A percentile compares a stretch with the other conserved stretches of the same genome.
These are phyloP conservation scores for Drosophila triauraria DNA, from an alignment of 1,140 invertebrate genomes.

Conservation along the genomic window DNA sequence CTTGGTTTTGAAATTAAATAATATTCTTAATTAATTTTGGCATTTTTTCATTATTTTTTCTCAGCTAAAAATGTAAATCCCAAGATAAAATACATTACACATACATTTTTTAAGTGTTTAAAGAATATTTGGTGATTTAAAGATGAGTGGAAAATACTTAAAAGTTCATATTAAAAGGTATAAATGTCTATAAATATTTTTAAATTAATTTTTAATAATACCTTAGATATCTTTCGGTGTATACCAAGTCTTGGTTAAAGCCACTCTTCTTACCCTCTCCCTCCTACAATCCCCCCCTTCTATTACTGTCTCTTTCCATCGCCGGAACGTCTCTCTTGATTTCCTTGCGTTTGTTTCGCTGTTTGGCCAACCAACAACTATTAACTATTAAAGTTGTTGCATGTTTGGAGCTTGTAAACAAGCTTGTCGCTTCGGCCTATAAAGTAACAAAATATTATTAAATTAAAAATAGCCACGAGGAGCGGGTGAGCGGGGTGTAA, in stretches of 20 bases:
- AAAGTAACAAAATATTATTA: constrained; percentile 78
- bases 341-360: constrained; percentile 37
- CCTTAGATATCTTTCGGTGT: not conserved
- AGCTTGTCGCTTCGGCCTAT: constrained; percentile 80
- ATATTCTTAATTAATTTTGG: no score
- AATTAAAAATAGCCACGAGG: constrained; percentile 67
- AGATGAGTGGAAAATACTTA: no score
- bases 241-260: constrained; percentile 21
- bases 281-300: not conserved
- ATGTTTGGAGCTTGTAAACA: constrained; percentile 81
- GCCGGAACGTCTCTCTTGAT: constrained; percentile 25
- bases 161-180: no score
- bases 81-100: no score
- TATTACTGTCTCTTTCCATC: constrained; percentile 31
- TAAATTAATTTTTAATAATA: not conserved
- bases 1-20: no score
- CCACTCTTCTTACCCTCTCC: constrained; percentile 13
- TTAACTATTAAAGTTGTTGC: constrained; percentile 78
- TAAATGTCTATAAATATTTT: no score
- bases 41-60: no score
- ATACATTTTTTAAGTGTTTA: no score
- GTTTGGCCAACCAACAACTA: constrained; percentile 51
- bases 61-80: no score
- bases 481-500: not conserved
- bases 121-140: no score